A percentile compares a stretch with the other conserved stretches of the same genome.
These are phyloP conservation scores for Puntigrus tetrazona DNA, from an alignment of 2,113 vertebrate genomes.

Conservation along the genomic window DNA sequence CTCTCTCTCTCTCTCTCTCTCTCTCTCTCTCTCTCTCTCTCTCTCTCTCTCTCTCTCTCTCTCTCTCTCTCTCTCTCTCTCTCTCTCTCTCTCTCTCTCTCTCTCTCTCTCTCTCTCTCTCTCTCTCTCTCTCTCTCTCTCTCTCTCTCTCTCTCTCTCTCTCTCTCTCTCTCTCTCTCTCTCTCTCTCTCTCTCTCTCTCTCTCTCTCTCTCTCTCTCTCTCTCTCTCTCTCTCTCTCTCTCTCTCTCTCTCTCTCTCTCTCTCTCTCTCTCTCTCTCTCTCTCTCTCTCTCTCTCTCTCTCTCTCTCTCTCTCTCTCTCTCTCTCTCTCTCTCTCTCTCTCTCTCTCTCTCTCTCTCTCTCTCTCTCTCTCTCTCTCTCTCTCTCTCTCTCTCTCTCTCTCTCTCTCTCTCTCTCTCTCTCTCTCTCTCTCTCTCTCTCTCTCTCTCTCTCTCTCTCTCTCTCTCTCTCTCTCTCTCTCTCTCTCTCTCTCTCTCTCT, in stretches of 20 bases:
- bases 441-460: slow-evolving; percentile 39
- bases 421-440: slow-evolving; percentile 18
- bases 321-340: slow-evolving; percentile 38
- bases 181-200: slow-evolving; percentile 42
- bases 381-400: slow-evolving; percentile 39
- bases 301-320: slow-evolving; percentile 33
- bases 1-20: slow-evolving; percentile 40
- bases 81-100: slow-evolving; percentile 18
- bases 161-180: slow-evolving; percentile 23
- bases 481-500: slow-evolving; percentile 30
- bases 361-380: slow-evolving; percentile 21
- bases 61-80: slow-evolving; percentile 42
- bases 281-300: slow-evolving; percentile 16
- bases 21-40: slow-evolving; percentile 21
- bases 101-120: slow-evolving; percentile 39
- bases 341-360: slow-evolving; percentile 40
- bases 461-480: slow-evolving; percentile 40
- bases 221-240: slow-evolving; percentile 15
- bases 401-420: slow-evolving; percentile 42
- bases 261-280: slow-evolving; percentile 42
- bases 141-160: slow-evolving; percentile 30
- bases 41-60: slow-evolving; percentile 39
- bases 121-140: slow-evolving; percentile 40
- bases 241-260: slow-evolving; percentile 41
- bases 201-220: slow-evolving; percentile 40